phyloP scores from a whole-genome alignment of 1,140 invertebrate species.

The Steinernema feltiae region DNA sequence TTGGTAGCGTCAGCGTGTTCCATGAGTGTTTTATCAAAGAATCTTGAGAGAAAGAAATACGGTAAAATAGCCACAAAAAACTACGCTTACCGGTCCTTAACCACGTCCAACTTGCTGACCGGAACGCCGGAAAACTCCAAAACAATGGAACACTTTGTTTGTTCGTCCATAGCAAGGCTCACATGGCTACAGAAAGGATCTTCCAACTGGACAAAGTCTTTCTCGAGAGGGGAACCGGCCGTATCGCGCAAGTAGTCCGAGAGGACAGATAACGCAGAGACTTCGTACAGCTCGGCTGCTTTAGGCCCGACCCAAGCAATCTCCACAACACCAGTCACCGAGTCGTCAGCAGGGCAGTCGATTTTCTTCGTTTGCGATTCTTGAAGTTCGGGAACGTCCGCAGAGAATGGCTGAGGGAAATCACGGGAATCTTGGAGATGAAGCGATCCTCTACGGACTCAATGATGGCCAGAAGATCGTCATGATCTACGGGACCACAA shows the following conservation, averaged over 20 bases:
- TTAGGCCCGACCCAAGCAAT: conserved; percentile 76
- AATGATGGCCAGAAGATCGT: conserved; percentile 70
- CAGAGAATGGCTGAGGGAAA: conserved; percentile 44
- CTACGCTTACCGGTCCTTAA: conserved; percentile 63
- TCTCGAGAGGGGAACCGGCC: conserved; percentile 73
- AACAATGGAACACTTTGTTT: conserved; percentile 59
- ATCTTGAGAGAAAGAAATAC: no score
- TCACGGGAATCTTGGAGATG: conserved; percentile 66
- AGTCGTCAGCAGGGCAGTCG: conserved; percentile 76
- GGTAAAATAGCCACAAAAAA: no score
- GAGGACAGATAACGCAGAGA: conserved; percentile 67
- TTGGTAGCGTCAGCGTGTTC: conserved; percentile 57
- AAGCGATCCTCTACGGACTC: conserved; percentile 65
- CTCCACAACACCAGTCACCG: conserved; percentile 73
- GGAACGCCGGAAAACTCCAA: conserved; percentile 74
- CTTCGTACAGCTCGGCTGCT: conserved; percentile 50
- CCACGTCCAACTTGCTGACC: conserved; percentile 65
- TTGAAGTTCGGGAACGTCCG: conserved; percentile 64
- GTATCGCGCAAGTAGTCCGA: conserved; percentile 78
- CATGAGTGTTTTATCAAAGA: conserved; percentile 40
- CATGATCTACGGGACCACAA: conserved; percentile 71
- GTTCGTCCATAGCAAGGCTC: conserved; percentile 14
- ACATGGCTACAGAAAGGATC: conserved; percentile 73
- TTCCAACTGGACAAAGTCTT: conserved; percentile 75
- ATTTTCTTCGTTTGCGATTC: conserved; percentile 62